Base-by-base conservation (phyloP, 2,113 vertebrate species). In the Dicentrarchus labrax region DNA sequence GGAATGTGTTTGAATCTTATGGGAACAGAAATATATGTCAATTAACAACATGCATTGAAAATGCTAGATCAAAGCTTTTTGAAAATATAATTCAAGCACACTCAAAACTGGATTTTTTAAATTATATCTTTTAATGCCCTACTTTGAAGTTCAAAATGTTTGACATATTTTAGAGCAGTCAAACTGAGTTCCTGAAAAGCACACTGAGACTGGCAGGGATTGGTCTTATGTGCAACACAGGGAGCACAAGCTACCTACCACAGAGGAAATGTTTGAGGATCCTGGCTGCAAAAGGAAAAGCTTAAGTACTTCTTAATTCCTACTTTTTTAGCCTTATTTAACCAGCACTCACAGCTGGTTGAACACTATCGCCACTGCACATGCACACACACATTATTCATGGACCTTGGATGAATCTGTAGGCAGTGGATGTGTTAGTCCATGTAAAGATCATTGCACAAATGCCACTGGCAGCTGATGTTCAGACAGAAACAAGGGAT, bases 71-170 rank as follows among this genome's bases (percentile, higher is more conserved):
- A 86, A 91, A 87, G 85, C 83, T 54, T 10, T 43, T 70, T 73
- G 50, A 48, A 85, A 72, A 76, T 51, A 64, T 45, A 48, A 88
- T 88, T 74, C 61, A 30, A 84, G 70, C 53, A 19, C 61, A 38
- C 3, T 60, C 66, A 73, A 82, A 72, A n/a, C 5, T 1, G 76
- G 60, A 47, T 50, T 71, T 69, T 30, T 50, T 47, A 30, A 30
- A 8, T 47, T 45, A 8, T 47, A 24, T 66, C 2, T 41, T 86
- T 71, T 65, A 89, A 88, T 82, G 68, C 74, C 15, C 13, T 12
- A 73, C 80, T 92, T 88, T 92, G 86, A 93, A 90, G 82, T 82
- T 78, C 45, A 79, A 87, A 87, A 83, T 88, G 72, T 84, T 85
- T 84, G 87, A 91, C 85, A 77, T 50, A 84, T 88, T 89, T 78